Evolutionary conservation across 2,797 vertebrate species (phyloP), one percentile per base, ranked within the genome.

Genomic region (Spondyliosoma cantharus): DNA sequence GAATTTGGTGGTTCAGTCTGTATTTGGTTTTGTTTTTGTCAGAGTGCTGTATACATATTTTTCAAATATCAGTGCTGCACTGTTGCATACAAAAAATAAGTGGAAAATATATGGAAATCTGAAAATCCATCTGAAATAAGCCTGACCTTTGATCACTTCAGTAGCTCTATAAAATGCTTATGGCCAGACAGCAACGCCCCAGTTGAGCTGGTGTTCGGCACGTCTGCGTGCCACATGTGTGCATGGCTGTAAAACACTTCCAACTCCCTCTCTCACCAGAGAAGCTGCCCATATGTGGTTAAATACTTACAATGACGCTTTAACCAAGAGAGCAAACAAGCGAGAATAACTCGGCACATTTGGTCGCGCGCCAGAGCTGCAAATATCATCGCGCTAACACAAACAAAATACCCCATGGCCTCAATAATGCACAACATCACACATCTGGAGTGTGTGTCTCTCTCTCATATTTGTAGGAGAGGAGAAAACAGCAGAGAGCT

Each of bases 221-320:
- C 54, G 87, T 91, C 91, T 93, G 92, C 61, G 81, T 76, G 85
- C 89, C 92, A 93, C 91, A 93, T 93, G 93, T 93, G 89, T 74
- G 72, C 68, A 19, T 46, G 16, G 73, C 88, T 71, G 58, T 88
- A 89, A 90, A 90, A 82, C 83, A 81, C 60, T 65, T 74, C 69
- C 6, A 61, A 67, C 75, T 76, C 70, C 6, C 57, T 83, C 50
- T 13, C 59, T 82, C 48, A 37, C 20, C 46, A 75, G 53, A 81
- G 80, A 80, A 72, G 60, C 74, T 80, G 78, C 49, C 65, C 77
- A 45, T 78, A 52, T 79, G 84, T 32, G 68, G 80, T 74, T 85
- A 82, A 87, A 87, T 53, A 52, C 68, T 87, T 71, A 84, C 80
- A 72, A 70, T 62, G 61, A 77, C 66, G 64, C 78, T 86, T 85